Base-by-base conservation (phyloP, 1,140 invertebrate genomes). In the Galendromus occidentalis region DNA sequence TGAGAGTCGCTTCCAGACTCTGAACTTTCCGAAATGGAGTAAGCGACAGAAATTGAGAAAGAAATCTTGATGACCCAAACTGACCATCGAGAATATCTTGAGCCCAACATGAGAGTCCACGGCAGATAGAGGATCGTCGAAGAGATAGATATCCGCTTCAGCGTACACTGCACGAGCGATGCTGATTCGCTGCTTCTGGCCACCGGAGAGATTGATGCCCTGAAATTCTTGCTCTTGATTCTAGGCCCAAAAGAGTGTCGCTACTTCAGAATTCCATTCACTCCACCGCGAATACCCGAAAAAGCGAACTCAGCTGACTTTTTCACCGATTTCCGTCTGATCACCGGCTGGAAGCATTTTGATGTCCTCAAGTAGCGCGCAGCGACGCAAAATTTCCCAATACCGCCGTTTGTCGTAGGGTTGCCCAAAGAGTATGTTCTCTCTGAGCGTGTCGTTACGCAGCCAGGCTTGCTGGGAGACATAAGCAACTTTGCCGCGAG, bases 111-210 rank as follows among this genome's bases (percentile, higher is more conserved):
- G 91, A 42, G 86, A 84, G 74, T 97, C 92, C 4, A 96, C 88
- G 6, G 92, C 91, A 72, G 89, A 92, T 17, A 98, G 79, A 2
- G 92, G 92, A 82, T 97, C 93, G 74, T 98, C 93, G 69, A 98
- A 77, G 70, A 89, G 83, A 75, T 92, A 94, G 51, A 92, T 80
- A 72, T 97, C 91, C 1, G 86, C 82, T 74, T 93, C 82, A 70
- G 81, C 84, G 74, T 96, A 98, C 18, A 96, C 86, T 28, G 93
- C 91, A 72, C 94, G 80, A 0, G 93, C 93, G 44, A 98, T 78
- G 67, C 87, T 90, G 20, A 98, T 87, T 70, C 94, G 81, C 75
- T 96, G 91, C 74, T 98, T 98, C 74, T 98, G 94, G 30, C 94
- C 94, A 51, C 94, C 94, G 64, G 88, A 93, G 66, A 98, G 78